Evolutionary conservation across 2,113 vertebrate genomes (phyloP), one percentile per base, ranked within the genome.

Genomic region (Cyprinodon brontotheroides): DNA sequence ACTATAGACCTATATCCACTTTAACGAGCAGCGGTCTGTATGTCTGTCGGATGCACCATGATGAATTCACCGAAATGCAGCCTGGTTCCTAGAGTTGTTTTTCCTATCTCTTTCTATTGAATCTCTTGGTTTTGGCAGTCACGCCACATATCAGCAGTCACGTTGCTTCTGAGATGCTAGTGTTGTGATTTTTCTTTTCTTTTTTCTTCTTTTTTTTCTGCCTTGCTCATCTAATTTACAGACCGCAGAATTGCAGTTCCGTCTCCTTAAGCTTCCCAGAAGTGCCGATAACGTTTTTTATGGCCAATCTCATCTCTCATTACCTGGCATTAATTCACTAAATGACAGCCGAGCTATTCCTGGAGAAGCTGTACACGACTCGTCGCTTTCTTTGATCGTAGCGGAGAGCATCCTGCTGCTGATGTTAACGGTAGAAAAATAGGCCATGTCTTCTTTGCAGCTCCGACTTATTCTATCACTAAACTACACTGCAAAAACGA

Each of bases 31-130:
- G n/a, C 20, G n/a, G 9, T 37, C 29, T 37, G 50, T 17, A 53
- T 38, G 10, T 29, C 4, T 65, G 67, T 87, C 84, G 74, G 77
- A 89, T 89, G 83, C 77, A 85, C 77, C 29, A 69, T 70, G 8
- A 59, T 50, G 65, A 75, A 65, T 92, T 92, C 89, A 83, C 74
- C 86, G 91, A 90, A 89, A 13, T 76, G 68, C 72, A 62, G 48
- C 68, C 73, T 40, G 47, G 20, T 92, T 92, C 89, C 64, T 75
- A 80, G 82, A 83, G 91, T 81, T 92, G 89, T 90, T 88, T 72
- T 89, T 89, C 81, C 48, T 80, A 45, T 72, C 53, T 43, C 72
- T 85, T 80, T 86, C 69, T 86, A 74, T 78, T 87, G 78, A 83
- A 89, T 63, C 65, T 75, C 84, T 66, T 53, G 81, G 78, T 70